A percentile compares a stretch with the other conserved stretches of the same genome.
phyloP scores from a whole-genome alignment of 2,888 invertebrate genomes.

The Sipunculus nudus region DNA sequence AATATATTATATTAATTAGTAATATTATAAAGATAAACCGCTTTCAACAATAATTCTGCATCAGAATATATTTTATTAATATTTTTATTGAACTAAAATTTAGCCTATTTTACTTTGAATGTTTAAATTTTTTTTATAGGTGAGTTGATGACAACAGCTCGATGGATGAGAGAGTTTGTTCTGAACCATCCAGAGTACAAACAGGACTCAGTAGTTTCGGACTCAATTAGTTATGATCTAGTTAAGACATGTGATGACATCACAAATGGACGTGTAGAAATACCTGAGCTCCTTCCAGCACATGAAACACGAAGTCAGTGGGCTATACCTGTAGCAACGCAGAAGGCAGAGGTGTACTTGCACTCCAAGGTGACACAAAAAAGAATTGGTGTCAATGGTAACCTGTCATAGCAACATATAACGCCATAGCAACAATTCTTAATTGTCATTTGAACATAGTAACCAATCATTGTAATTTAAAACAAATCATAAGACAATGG shows the following conservation, averaged over 20 bases:
- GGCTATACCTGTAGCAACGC: slow-evolving; percentile 54
- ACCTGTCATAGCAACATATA: too few relatives aligned
- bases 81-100: neutral
- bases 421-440: too few relatives aligned
- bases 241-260: slow-evolving; percentile 32
- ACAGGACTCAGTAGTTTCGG: slow-evolving; percentile 87
- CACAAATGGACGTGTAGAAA: slow-evolving; percentile 11
- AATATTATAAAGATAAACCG: too few relatives aligned
- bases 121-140: slow-evolving; percentile 70
- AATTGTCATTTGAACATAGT: too few relatives aligned
- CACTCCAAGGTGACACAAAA: slow-evolving; percentile 1
- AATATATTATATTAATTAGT: too few relatives aligned
- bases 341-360: slow-evolving; percentile 28
- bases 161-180: slow-evolving; percentile 93
- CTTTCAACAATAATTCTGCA: neutral
- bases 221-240: slow-evolving; percentile 68
- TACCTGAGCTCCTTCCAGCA: slow-evolving; percentile 46
- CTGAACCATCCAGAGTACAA: slow-evolving; percentile 87
- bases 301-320: slow-evolving; percentile 49
- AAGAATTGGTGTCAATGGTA: too few relatives aligned
- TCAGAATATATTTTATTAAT: neutral
- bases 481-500: too few relatives aligned
- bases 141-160: slow-evolving; percentile 90
- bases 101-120: too few relatives aligned
- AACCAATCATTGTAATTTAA: too few relatives aligned